Conservation (phyloP, 2,113 vertebrate species). For the Ginglymostoma cirratum region DNA sequence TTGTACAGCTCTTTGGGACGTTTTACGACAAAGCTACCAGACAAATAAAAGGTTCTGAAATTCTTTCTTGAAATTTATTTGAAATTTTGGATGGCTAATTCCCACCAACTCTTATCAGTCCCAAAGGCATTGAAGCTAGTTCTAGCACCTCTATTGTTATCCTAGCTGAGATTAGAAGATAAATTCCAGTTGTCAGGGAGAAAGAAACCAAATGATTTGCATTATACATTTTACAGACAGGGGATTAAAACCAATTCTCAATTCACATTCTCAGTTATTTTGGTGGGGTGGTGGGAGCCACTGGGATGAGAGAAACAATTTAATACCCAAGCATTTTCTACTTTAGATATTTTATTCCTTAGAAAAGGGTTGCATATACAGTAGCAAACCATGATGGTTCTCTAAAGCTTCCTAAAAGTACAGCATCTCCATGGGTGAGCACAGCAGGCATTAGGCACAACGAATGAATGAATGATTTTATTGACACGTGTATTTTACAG, state of each 20-base stretch:
- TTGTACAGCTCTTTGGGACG: no score
- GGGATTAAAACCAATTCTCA: not conserved
- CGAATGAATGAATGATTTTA: no score
- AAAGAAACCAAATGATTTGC: not conserved
- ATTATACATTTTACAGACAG: not conserved
- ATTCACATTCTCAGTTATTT: not conserved
- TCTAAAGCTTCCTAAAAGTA: conserved; percentile 40
- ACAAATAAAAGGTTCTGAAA: no score
- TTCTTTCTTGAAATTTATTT: not conserved
- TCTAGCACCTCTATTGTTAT: not conserved
- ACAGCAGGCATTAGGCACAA: conserved; percentile 37
- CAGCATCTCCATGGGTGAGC: conserved; percentile 39
- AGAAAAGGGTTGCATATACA: conserved; percentile 7
- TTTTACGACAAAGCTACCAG: no score
- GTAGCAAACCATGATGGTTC: conserved; percentile 28
- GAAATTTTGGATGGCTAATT: not conserved
- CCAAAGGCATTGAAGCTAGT: not conserved
- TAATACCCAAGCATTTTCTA: conserved; percentile 31
- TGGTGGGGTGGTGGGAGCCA: not conserved
- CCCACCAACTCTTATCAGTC: not conserved
- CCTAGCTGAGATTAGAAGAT: not conserved
- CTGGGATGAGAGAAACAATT: conserved; percentile 37
- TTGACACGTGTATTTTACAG: no score
- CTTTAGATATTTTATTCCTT: not conserved
- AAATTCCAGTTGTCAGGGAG: not conserved